A percentile compares a stretch with the other conserved stretches of the same genome.
phyloP scores from a whole-genome alignment of 2,113 vertebrate genomes.

The Brevimyrus niger region DNA sequence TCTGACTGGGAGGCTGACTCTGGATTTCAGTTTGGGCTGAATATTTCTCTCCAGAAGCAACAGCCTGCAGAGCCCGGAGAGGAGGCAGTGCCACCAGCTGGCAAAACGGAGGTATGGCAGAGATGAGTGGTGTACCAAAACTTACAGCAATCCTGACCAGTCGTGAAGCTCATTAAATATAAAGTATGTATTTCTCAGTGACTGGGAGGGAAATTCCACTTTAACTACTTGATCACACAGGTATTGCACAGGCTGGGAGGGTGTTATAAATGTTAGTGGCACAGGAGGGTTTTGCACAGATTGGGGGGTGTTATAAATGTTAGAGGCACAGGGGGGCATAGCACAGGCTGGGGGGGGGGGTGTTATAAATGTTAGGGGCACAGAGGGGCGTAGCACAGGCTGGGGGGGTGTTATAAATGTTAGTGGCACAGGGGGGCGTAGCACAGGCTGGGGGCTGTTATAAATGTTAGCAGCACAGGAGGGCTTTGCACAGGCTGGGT shows the following conservation, averaged over 20 bases:
- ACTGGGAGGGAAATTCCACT: background rate
- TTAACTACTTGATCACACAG: background rate
- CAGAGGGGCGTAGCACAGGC: background rate
- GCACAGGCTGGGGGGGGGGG: too few relatives aligned
- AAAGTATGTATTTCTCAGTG: background rate
- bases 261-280: background rate
- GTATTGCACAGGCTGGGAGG: background rate
- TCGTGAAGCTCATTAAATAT: background rate
- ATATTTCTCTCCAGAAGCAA: background rate
- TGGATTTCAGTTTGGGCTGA: background rate
- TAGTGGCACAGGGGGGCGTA: background rate
- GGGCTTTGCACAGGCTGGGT: too few relatives aligned
- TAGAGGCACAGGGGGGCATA: too few relatives aligned
- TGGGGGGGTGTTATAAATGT: background rate
- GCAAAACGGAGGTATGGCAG: background rate
- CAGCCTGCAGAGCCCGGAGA: background rate
- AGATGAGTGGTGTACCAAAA: background rate
- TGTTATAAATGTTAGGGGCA: background rate
- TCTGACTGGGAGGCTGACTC: background rate
- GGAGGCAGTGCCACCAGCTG: conserved; percentile 9
- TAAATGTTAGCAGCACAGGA: too few relatives aligned
- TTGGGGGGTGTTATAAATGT: background rate
- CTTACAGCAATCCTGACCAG: background rate
- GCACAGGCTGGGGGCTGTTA: background rate
- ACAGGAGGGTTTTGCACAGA: background rate